Evolutionary conservation across 2,797 vertebrate genomes (phyloP), one percentile per base, ranked within the genome.

Genomic region (Benthosema pterotum): DNA sequence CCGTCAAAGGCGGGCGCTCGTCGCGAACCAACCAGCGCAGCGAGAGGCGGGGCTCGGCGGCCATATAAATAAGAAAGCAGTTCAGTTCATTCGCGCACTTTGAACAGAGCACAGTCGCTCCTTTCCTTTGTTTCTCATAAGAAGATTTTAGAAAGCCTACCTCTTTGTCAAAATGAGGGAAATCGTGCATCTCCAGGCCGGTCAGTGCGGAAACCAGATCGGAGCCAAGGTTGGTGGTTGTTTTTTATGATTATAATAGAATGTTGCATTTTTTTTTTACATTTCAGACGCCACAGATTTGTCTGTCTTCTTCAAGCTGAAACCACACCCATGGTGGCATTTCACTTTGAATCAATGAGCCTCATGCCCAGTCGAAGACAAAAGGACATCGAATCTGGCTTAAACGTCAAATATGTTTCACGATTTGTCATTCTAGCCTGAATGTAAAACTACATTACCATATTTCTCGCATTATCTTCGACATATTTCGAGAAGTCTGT

Each of bases 171-270:
- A 82, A 79, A 86, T 94, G 93, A 93, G 93, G 89, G 93, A 94
- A 92, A 94, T 94, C 63, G 93, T 94, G 15, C 93, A 94, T 88
- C 92, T 94, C 28, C 93, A 94, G 60, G 92, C 93, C 11, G 93
- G 93, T 45, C 93, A 94, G 78, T 94, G 93, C 59, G 93, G 93
- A 52, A 94, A 94, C 82, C 93, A 94, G 85, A 94, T 94, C 46
- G 93, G 93, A 9, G 93, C 93, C 1, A 94, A 94, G 91, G 93
- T 94, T 2, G 67, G 91, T 88, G 51, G 42, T 46, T 42, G 0
- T 12, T 32, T 0, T 3, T 1, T 7, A 43, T 13, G 43, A n/a
- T 15, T n/a, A n/a, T 6, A 0, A 2, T 1, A 2, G n/a, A 0
- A 0, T 64, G 32, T 58, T 60, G 83, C 82, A 9, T 9, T 38